Evolutionary conservation across 2,797 vertebrate species (phyloP).

Genomic region (Argentina silus): DNA sequence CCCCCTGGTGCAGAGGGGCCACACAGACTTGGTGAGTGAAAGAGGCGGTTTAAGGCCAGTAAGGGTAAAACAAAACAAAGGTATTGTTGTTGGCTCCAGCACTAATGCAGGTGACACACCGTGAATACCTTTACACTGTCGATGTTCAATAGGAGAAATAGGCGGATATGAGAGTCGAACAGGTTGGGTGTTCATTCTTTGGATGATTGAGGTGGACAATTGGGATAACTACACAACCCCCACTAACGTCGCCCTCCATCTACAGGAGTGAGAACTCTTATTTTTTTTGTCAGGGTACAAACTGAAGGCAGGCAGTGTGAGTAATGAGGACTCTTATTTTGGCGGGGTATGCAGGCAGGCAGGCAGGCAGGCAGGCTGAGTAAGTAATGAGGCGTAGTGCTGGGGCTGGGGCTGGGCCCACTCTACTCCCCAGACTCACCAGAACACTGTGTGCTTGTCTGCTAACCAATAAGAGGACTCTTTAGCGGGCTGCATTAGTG

Average conservation of each 20-base stretch:
- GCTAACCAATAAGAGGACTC: background rate
- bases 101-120: too few relatives aligned
- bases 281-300: conserved; percentile 12
- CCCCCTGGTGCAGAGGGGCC: conserved; percentile 74
- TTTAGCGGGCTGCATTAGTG: conserved; percentile 21
- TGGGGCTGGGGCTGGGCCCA: background rate
- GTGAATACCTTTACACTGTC: too few relatives aligned
- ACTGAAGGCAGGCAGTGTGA: too few relatives aligned
- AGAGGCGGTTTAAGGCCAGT: background rate
- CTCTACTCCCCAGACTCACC: background rate
- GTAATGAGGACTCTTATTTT: background rate
- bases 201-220: background rate
- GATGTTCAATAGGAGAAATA: too few relatives aligned
- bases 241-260: too few relatives aligned
- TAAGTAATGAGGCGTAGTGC: background rate
- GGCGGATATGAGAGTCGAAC: too few relatives aligned
- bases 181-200: background rate
- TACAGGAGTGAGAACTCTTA: background rate
- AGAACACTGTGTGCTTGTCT: conserved; percentile 14
- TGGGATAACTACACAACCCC: too few relatives aligned
- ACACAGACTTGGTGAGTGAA: conserved; percentile 82
- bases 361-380: background rate
- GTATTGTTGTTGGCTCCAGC: background rate
- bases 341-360: background rate
- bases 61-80: background rate